Base-by-base conservation (phyloP, 2,113 vertebrate species). In the Suricata suricatta region DNA sequence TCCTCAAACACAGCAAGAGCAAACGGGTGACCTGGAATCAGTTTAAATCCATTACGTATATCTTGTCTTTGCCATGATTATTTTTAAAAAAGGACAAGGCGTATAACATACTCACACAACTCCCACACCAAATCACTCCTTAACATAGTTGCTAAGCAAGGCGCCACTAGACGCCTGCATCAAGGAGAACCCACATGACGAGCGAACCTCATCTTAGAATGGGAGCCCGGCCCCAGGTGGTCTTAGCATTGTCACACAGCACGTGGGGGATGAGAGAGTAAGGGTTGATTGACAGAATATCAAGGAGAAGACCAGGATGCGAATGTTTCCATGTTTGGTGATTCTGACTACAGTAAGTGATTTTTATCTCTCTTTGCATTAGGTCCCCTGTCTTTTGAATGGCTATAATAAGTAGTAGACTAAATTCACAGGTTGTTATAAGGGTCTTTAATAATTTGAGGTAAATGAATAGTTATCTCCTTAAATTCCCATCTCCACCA, bases 1-100 rank as follows among this genome's bases (percentile, higher is more conserved):
- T 99, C 99, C 96, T 99, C 99, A 98, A 99, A 99, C 86, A 99
- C 99, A 0, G 98, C 99, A 5, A 99, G 96, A 89, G 98, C 98
- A 97, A 99, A 99, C 0, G 99, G 99, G 63, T 96, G 98, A 38
- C 99, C 99, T 99, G 95, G 13, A 98, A 98, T 94, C 83, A 96
- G 97, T 98, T 64, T 1, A 89, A 11, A 77, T 17, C 64, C 79
- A 35, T 96, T 60, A 88, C 41, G 92, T 71, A 64, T 12, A 63
- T 41, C 14, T 35, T 68, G 50, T 76, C 76, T 95, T 60, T 54
- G 92, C 74, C 74, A 25, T 7, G 64, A 52, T 50, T 14, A 68
- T 16, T 83, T 47, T 47, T 76, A 14, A 25, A 2, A 81, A 68
- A 69, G 14, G 60, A 31, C 7, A 19, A 66, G 64, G n/a, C 60